Evolutionary conservation across 2,888 invertebrate species (phyloP).

Genomic region (Trisateles emortualis): DNA sequence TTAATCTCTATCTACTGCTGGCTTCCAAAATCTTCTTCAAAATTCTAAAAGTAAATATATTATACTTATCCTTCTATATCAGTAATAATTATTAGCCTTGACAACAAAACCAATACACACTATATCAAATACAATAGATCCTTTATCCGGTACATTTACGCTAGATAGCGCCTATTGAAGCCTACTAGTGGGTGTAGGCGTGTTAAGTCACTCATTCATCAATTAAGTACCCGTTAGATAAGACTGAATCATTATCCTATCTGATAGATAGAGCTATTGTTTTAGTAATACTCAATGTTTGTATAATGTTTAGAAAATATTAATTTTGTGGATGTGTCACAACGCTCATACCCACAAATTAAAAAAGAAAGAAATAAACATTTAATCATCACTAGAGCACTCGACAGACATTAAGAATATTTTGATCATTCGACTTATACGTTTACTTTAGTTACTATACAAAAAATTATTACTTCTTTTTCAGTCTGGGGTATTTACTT

Average conservation of each 20-base stretch:
- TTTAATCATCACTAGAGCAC: too few relatives aligned
- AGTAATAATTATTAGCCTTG: neutral
- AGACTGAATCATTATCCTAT: conserved; percentile 23
- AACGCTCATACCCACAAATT: too few relatives aligned
- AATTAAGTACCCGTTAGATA: conserved; percentile 38
- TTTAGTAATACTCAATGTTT: neutral
- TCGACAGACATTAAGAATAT: too few relatives aligned
- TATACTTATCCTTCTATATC: neutral
- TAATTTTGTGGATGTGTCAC: too few relatives aligned
- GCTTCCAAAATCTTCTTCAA: too few relatives aligned
- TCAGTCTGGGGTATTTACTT: too few relatives aligned
- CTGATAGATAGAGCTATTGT: conserved; percentile 21
- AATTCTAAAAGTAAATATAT: too few relatives aligned
- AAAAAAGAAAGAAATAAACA: too few relatives aligned
- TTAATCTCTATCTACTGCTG: too few relatives aligned
- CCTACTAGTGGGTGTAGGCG: conserved; percentile 22
- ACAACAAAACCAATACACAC: neutral
- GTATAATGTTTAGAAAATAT: neutral
- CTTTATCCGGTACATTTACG: conserved; percentile 8
- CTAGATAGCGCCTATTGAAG: conserved; percentile 18
- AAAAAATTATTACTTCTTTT: too few relatives aligned
- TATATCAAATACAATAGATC: conserved; percentile 3
- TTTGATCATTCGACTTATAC: too few relatives aligned
- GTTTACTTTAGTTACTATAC: too few relatives aligned
- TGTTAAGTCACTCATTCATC: conserved; percentile 40